Evolutionary conservation across 2,113 vertebrate species (phyloP), one percentile per base, ranked within the genome.

Genomic region (Limnothrissa miodon): DNA sequence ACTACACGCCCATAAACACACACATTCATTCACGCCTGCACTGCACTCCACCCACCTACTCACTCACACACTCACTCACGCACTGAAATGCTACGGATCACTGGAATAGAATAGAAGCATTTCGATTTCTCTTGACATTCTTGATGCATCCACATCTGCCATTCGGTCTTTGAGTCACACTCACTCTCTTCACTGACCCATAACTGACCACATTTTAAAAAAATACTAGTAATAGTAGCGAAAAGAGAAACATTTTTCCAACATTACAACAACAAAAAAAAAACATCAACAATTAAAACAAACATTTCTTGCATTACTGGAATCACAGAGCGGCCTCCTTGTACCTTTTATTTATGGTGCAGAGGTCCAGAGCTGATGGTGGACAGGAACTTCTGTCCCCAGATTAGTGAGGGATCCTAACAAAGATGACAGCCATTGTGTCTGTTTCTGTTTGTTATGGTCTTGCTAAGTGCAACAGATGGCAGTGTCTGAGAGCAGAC

Each of bases 61-160:
- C n/a, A n/a, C n/a, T n/a, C n/a, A 42, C 42, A 79, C 85, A 53
- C 78, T 83, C 83, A 88, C 81, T 83, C 84, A 83, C 78, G 85
- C 82, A 87, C 82, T 81, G 59, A 70, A 78, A 82, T 83, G 80
- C 51, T 84, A 82, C 19, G 66, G 66, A 29, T 74, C 13, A 74
- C 33, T 70, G 62, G 11, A 46, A n/a, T n/a, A 6, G 42, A 23
- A 87, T 88, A 86, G 78, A 85, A 82, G 74, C 85, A 81, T 85
- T 46, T 78, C 39, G 74, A 82, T 78, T 42, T 42, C 6, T 10
- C 25, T 25, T 83, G 74, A 83, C 45, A 80, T 15, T 53, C 51
- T n/a, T 80, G 42, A 25, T 21, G 42, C 23, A 13, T 74, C 66
- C 33, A 33, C 66, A 74, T 74, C 25, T 39, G 66, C 33, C 13